These are phyloP conservation scores for Mamestra configurata DNA, from an alignment of 1,140 invertebrate genomes.

Conservation along the genomic window DNA sequence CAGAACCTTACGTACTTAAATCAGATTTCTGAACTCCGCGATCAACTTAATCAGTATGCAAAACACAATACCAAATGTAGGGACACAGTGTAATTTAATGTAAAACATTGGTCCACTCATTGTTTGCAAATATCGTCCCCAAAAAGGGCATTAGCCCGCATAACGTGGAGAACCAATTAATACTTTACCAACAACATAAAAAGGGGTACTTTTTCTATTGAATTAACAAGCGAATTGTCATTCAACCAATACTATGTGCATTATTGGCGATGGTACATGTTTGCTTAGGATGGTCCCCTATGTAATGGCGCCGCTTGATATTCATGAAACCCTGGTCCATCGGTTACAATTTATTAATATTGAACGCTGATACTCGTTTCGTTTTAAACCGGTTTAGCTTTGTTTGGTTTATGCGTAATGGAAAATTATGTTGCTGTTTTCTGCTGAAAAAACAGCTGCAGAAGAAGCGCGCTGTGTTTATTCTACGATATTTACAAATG, in stretches of 20 bases:
- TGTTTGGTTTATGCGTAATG: background rate
- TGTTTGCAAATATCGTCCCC: background rate
- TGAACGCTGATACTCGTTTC: slow-evolving; percentile 9
- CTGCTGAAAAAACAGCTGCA: background rate
- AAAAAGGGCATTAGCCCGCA: background rate
- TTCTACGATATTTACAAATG: background rate
- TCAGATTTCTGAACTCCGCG: background rate
- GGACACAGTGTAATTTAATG: background rate
- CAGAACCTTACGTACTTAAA: background rate
- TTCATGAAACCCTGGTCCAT: slow-evolving; percentile 44
- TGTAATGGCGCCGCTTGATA: slow-evolving; percentile 38
- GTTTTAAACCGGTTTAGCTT: slow-evolving; percentile 20
- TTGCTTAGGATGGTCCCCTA: slow-evolving; percentile 46
- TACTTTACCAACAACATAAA: slow-evolving; percentile 35
- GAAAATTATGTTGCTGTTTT: background rate
- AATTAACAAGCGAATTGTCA: slow-evolving; percentile 49
- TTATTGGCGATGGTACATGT: slow-evolving; percentile 35
- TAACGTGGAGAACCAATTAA: slow-evolving; percentile 14
- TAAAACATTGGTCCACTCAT: slow-evolving; percentile 5
- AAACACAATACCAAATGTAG: background rate
- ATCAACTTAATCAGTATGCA: background rate
- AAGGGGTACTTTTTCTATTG: slow-evolving; percentile 38
- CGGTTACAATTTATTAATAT: slow-evolving; percentile 43
- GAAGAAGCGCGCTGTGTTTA: background rate
- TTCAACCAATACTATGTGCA: slow-evolving; percentile 45